Evolutionary conservation across 1,140 invertebrate genomes (phyloP).

Genomic region (Caenorhabditis tropicalis): DNA sequence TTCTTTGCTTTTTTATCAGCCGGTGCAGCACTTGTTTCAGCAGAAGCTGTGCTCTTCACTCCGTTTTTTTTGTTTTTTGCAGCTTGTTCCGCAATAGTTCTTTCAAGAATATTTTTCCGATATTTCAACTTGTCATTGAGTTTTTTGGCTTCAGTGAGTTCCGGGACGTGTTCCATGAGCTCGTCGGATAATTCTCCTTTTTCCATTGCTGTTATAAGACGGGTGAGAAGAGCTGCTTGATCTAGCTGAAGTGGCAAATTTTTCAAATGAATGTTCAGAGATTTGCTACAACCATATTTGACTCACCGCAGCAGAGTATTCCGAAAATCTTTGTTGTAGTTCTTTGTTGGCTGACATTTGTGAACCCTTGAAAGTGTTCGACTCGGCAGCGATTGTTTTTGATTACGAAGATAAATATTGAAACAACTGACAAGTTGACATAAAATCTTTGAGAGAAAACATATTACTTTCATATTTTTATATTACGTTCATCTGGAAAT

Average conservation of each 20-base stretch:
- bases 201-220: slow-evolving; percentile 54
- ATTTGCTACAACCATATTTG: too few relatives aligned
- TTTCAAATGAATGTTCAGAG: background rate
- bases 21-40: background rate
- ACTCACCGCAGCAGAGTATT: slow-evolving; percentile 28
- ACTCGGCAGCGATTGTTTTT: too few relatives aligned
- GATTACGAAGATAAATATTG: too few relatives aligned
- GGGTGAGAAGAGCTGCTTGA: slow-evolving; percentile 48
- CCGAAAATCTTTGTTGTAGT: slow-evolving; percentile 2
- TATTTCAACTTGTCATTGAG: slow-evolving; percentile 59
- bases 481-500: background rate
- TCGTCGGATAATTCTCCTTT: slow-evolving; percentile 54
- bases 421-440: background rate
- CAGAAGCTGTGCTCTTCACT: background rate
- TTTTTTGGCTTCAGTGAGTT: slow-evolving; percentile 44
- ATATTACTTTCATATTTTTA: too few relatives aligned
- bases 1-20: slow-evolving; percentile 44
- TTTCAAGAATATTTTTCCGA: slow-evolving; percentile 52
- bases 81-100: slow-evolving; percentile 46
- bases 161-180: slow-evolving; percentile 55
- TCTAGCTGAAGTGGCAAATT: background rate
- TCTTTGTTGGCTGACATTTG: slow-evolving; percentile 39
- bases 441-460: too few relatives aligned
- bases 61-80: slow-evolving; percentile 47
- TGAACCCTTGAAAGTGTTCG: background rate